phyloP scores from a whole-genome alignment of 2,888 invertebrate genomes.

The Petrophora chlorosata region DNA sequence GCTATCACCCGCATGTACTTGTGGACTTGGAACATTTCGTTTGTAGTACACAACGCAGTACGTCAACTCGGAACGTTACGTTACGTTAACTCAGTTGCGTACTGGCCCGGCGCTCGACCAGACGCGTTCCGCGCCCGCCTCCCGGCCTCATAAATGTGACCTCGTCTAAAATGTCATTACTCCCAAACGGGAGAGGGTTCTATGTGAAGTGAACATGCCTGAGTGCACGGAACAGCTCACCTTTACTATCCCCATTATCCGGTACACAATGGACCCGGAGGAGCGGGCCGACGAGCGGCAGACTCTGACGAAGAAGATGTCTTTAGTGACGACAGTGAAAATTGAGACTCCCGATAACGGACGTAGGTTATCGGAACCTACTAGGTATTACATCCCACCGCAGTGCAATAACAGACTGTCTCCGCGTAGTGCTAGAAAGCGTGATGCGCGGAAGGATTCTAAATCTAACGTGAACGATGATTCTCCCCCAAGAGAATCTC shows the following conservation, averaged over 20 bases:
- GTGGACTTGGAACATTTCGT: neutral
- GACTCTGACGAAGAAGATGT: slow-evolving; percentile 72
- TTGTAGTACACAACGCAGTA: slow-evolving; percentile 11
- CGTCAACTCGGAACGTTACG: slow-evolving; percentile 5
- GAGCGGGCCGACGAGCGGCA: slow-evolving; percentile 64
- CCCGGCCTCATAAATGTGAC: slow-evolving; percentile 9
- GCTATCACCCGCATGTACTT: slow-evolving; percentile 44
- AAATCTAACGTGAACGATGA: slow-evolving; percentile 60
- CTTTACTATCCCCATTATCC: slow-evolving; percentile 75
- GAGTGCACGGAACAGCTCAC: slow-evolving; percentile 76
- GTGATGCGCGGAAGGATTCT: slow-evolving; percentile 66
- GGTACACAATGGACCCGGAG: slow-evolving; percentile 79
- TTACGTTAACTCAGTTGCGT: slow-evolving; percentile 19
- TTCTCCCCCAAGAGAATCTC: slow-evolving; percentile 55
- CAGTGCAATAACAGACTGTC: slow-evolving; percentile 77
- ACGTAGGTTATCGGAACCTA: slow-evolving; percentile 70
- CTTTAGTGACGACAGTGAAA: slow-evolving; percentile 72
- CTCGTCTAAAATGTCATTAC: slow-evolving; percentile 34
- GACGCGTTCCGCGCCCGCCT: slow-evolving; percentile 26
- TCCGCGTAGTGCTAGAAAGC: slow-evolving; percentile 73
- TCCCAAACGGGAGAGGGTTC: slow-evolving; percentile 24
- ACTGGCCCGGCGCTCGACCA: slow-evolving; percentile 24
- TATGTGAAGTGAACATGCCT: slow-evolving; percentile 72
- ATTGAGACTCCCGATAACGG: slow-evolving; percentile 75
- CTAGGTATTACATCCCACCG: slow-evolving; percentile 73